Base-by-base conservation (phyloP, 2,888 invertebrate genomes). In the Chloroclysta siterata region DNA sequence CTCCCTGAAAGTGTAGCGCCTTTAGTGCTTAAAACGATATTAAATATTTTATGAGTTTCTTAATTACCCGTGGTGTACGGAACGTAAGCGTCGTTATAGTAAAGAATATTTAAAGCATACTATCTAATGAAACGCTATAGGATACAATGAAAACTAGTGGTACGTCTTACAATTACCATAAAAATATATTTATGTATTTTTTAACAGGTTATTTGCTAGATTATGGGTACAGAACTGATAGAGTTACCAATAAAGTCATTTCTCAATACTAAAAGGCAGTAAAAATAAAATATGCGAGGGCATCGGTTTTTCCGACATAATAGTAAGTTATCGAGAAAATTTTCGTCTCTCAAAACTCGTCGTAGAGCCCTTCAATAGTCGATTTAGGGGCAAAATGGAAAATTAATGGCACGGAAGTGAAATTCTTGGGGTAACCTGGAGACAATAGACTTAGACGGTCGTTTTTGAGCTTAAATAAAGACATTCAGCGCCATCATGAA, bases 341-440 rank as follows among this genome's bases (percentile, higher is more conserved):
- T 79, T 57, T 78, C 76, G 77, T 79, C 77, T 77, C 76, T 83
- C 79, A 80, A 81, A 85, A 83, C 82, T 82, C 80, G 74, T 66
- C 73, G 75, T 71, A 75, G 79, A 84, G 82, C 81, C 80, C 72
- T 76, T 83, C 83, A 84, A 87, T 85, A 82, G 87, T 78, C 85
- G 85, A 84, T 86, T 86, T 82, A 80, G 82, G 82, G 74, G 78
- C 76, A 76, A 83, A 88, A 89, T 89, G 85, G 87, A 85, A 88
- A 89, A 85, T 89, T 88, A 88, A 89, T 89, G 89, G 81, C 66
- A 81, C 81, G 88, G 87, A 88, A 89, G 84, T 86, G 86, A 89
- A 87, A 84, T 84, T 85, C 81, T 81, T 80, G 72, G 78, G 80
- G 83, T 82, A 83, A 79, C 81, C 76, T 77, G 75, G 76, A 85